Conservation (phyloP, 2,113 vertebrate genomes). For the Charina bottae region DNA sequence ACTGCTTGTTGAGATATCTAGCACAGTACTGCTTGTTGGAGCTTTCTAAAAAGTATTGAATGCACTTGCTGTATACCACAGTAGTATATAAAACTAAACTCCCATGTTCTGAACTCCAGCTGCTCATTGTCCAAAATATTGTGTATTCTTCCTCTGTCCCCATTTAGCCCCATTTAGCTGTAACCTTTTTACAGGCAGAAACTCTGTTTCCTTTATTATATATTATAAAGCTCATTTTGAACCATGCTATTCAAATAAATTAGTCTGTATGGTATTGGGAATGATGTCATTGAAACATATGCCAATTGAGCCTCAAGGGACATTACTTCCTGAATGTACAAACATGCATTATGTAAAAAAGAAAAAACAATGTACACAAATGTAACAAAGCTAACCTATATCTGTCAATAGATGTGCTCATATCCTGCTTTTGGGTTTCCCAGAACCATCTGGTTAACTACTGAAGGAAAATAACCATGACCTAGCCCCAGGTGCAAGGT, state of each 20-base stretch:
- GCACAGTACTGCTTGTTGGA: not conserved
- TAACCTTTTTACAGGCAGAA: not conserved
- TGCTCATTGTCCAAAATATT: not conserved
- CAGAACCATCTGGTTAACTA: not conserved
- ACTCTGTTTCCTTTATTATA: not conserved
- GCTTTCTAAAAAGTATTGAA: not conserved
- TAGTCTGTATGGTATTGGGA: not conserved
- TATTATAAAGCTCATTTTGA: not conserved
- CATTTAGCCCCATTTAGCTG: not conserved
- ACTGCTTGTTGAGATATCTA: too few relatives aligned
- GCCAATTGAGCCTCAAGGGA: not conserved
- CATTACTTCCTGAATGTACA: not conserved
- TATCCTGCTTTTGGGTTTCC: not conserved
- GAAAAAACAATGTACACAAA: not conserved
- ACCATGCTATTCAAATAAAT: not conserved
- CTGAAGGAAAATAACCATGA: too few relatives aligned
- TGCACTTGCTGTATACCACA: not conserved
- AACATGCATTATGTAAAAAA: not conserved
- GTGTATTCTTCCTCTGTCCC: not conserved
- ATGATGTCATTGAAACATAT: not conserved
- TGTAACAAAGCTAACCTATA: not conserved
- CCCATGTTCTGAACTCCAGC: not conserved
- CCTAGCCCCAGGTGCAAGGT: too few relatives aligned
- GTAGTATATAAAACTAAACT: not conserved
- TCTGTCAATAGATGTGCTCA: not conserved